Base-by-base conservation (phyloP, 2,888 invertebrate species). In the Emmelina monodactyla region DNA sequence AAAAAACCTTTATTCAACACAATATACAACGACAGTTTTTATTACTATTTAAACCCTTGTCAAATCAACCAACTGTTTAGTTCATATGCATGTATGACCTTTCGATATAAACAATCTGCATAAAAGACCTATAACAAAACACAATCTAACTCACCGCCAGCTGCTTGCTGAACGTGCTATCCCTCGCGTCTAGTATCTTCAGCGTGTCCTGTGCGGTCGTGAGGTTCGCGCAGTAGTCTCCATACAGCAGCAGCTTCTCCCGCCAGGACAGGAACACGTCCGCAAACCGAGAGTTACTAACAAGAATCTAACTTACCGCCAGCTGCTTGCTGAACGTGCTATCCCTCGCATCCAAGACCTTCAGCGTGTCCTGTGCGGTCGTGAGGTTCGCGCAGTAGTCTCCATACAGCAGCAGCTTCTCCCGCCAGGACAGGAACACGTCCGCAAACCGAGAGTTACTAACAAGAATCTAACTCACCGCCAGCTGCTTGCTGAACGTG, bases 371-470 rank as follows among this genome's bases (percentile, higher is more conserved):
- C 60, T 95, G 94, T n/a, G 97, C 96, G 35, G 83, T 82, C 1
- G 94, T 91, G 41, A 99, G 83, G 68, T 95, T 94, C 31, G 97
- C 92, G 78, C 98, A 98, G 70, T 97, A 99, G 58, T 92, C 91
- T 10, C 97, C 97, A 60, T 99, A 99, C 36, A 95, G 85, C 22
- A 97, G 84, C 62, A 99, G 90, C 41, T 89, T 88, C 59, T 94
- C 92, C 50, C 95, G 88, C 86, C 91, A 95, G 50, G 90, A 88
- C 33, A 96, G 84, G 78, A 98, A 97, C 43, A 93, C 91, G 62
- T 89, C 89, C 32, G 91, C 90, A 34, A 94, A 55, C 0, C 76
- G 64, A n/a, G n/a, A n/a, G n/a, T n/a, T n/a, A n/a, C n/a, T n/a
- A n/a, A n/a, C n/a, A n/a, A n/a, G n/a, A n/a, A n/a, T n/a, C n/a